Base-by-base conservation (phyloP, 92 coral and sea anemone genomes). In the Plumapathes pennacea region DNA sequence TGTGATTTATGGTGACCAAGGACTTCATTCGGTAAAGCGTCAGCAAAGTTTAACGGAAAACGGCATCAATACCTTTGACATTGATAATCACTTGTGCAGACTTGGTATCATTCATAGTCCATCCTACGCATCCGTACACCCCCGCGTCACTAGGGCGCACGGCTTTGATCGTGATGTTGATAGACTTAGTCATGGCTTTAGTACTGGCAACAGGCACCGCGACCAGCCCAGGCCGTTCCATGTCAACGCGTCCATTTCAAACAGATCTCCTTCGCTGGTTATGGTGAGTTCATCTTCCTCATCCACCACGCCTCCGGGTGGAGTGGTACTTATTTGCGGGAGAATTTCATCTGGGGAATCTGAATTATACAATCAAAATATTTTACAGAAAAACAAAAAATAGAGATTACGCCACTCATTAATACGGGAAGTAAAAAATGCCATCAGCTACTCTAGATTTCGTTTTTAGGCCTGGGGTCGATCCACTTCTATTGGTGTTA, bases 91-190 rank as follows among this genome's bases (percentile, higher is more conserved):
- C 72, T 8, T 44, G 34, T 18, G 78, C 34, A 4, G 71, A 10
- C 28, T 54, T 71, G 14, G 64, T 37, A 23, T 62, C 80, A 39
- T 76, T 73, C 18, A 49, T 50, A 2, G 54, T 88, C 80, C 81
- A 83, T 0, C 96, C 95, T 18, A 49, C 58, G 54, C 90, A 83
- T 6, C 59, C 9, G 17, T 88, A 88, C 52, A 67, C 73, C 3
- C 80, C 96, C 28, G 68, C 77, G n/a, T n/a, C n/a, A n/a, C n/a
- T n/a, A n/a, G n/a, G n/a, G n/a, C n/a, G n/a, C n/a, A n/a, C n/a
- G n/a, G n/a, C n/a, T n/a, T n/a, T n/a, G n/a, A n/a, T n/a, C n/a
- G n/a, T n/a, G n/a, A n/a, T n/a, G n/a, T n/a, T n/a, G n/a, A n/a
- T n/a, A n/a, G n/a, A n/a, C n/a, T n/a, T 45, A 42, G 32, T 61